phyloP scores from a whole-genome alignment of 92 coral and sea anemone species.

The Hydrozoanthus gracilis region DNA sequence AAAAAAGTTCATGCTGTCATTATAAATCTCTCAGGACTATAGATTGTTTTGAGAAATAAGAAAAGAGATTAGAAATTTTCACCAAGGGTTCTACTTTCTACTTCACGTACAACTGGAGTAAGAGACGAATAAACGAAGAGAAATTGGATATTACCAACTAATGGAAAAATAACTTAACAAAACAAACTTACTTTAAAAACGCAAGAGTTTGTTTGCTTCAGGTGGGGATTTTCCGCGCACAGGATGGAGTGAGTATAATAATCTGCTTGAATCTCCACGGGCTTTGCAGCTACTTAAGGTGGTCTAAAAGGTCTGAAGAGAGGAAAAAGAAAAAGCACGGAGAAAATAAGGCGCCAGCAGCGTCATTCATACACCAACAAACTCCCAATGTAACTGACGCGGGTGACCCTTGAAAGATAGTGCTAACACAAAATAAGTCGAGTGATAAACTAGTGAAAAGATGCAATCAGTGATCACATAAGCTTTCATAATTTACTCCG shows the following conservation, averaged over 20 bases:
- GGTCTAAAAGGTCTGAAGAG: not conserved
- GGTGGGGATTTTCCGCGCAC: slow-evolving; percentile 32
- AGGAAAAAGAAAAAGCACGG: not conserved
- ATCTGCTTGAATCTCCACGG: not conserved
- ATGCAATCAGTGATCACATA: slow-evolving; percentile 37
- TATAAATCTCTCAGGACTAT: not conserved
- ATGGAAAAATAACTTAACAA: slow-evolving; percentile 25
- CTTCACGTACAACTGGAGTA: not conserved
- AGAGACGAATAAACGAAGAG: slow-evolving; percentile 6
- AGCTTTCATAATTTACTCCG: slow-evolving; percentile 30
- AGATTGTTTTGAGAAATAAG: not conserved
- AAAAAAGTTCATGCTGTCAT: not conserved
- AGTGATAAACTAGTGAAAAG: slow-evolving; percentile 24
- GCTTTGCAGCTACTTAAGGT: not conserved
- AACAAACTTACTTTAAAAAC: slow-evolving; percentile 22
- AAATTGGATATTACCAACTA: slow-evolving; percentile 34
- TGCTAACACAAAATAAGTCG: slow-evolving; percentile 18
- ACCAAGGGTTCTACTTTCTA: not conserved
- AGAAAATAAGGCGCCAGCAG: not conserved
- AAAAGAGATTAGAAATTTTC: slow-evolving; percentile 13
- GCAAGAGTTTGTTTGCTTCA: slow-evolving; percentile 41
- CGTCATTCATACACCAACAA: too few species aligned
- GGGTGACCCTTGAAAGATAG: not conserved
- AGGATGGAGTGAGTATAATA: not conserved
- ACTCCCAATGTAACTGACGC: not conserved